Evolutionary conservation across 2,113 vertebrate species (phyloP), one percentile per base, ranked within the genome.

Genomic region (Helogale parvula): DNA sequence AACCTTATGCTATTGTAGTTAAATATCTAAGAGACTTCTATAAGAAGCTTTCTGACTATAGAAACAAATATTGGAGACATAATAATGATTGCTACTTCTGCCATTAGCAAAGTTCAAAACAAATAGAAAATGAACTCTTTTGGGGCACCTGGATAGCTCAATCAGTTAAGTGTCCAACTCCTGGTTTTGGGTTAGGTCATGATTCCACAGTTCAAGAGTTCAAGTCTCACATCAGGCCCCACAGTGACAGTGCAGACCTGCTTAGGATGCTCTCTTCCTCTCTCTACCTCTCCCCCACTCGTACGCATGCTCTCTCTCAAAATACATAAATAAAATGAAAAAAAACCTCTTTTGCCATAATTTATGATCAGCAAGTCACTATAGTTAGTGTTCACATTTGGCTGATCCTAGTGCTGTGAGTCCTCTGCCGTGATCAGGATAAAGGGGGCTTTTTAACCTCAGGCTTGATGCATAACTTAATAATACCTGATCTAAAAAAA

Each of bases 41-140:
- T 10, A 71, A 57, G 45, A 68, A 47, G 5, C 8, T 96, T 81
- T 69, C 35, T 88, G 47, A 11, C 57, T 92, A 0, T 82, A 47
- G 33, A 45, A 96, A 41, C 45, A 45, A 63, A 65, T 97, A 85
- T 19, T 84, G 17, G 71, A 92, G 35, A 93, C 3, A 47, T 63
- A 66, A 45, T 94, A 79, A 54, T 69, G 35, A 68, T 90, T 91
- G 23, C n/a, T 92, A 13, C 19, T 92, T 93, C 19, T 87, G 23
- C 69, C 47, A 21, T 91, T 91, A 52, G 45, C 31, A 69, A 47
- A 88, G 57, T 92, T 92, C 33, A 27, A 83, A 97, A 77, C 35
- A 88, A 29, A 52, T 89, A 74, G 66, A 86, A 95, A 85, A 92
- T 54, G 29, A 92, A 25, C n/a, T 74, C 41, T 93, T 91, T 94